phyloP scores from a whole-genome alignment of 64 coral and sea anemone species.

The Trachythela sp. region DNA sequence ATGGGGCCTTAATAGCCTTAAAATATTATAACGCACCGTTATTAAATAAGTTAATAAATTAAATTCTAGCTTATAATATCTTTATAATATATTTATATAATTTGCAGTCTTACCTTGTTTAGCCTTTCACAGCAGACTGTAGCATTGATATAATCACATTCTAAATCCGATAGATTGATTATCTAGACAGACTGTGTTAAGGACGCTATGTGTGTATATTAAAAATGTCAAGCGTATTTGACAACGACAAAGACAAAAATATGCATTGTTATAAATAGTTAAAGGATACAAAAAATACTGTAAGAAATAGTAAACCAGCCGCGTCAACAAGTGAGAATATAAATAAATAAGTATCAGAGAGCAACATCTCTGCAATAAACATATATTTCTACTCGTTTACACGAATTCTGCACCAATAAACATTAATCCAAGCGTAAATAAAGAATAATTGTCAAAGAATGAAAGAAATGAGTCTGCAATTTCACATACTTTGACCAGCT shows the following conservation, averaged over 20 bases:
- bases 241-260: background rate
- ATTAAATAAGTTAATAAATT: background rate
- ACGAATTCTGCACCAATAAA: background rate
- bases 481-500: background rate
- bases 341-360: conserved; percentile 60
- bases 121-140: conserved; percentile 75
- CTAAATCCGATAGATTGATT: conserved; percentile 94
- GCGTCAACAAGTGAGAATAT: conserved; percentile 81
- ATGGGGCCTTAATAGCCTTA: too few relatives aligned
- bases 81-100: too few relatives aligned
- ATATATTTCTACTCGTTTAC: background rate
- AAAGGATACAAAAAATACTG: conserved; percentile 99
- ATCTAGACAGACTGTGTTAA: conserved; percentile 46
- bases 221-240: background rate
- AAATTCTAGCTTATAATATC: background rate
- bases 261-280: background rate
- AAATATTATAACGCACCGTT: too few relatives aligned
- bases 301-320: conserved; percentile 75
- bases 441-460: background rate
- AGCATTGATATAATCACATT: conserved; percentile 99
- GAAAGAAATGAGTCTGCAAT: background rate
- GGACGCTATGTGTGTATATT: background rate
- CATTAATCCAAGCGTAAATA: background rate
- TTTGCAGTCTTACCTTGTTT: conserved; percentile 63
- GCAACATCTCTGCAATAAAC: conserved; percentile 53